Base-by-base conservation (phyloP, 2,888 invertebrate genomes). In the Thereva unica region DNA sequence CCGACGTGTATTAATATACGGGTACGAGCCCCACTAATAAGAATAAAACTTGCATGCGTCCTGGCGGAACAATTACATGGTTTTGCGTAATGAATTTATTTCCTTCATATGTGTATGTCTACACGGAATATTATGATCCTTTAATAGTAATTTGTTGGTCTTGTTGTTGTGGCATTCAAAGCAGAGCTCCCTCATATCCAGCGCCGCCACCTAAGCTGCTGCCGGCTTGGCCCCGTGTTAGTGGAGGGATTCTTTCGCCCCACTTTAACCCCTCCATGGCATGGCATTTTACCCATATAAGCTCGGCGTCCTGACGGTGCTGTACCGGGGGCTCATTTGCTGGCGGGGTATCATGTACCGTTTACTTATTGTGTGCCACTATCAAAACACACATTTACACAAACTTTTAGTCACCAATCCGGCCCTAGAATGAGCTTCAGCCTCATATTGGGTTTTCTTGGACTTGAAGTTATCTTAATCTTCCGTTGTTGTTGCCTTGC, bases 41-140 rank as follows among this genome's bases (percentile, higher is more conserved):
- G 61, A 61, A 61, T 64, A 64, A 54, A 64, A 64, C 72, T 73
- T 69, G 66, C 73, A 70, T 71, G 72, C 63, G 71, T 74, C 77
- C 77, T 76, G 74, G 74, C 74, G 76, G 78, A 77, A 77, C 78
- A 79, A 78, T 78, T 78, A 79, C 76, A 77, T 76, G 77, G 75
- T 77, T 77, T 77, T 76, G 77, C 75, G 76, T 79, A 78, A 78
- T 78, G 77, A 79, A 78, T 78, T 78, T 78, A 78, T 79, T 77
- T 79, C 75, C 76, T 78, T 65, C 47, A 55, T 55, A 55, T 45
- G 55, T 47, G 47, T 64, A 55, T 55, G 55, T 61, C 61, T 64
- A 64, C 64, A 49, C 49, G 47, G 55, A 50, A 55, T 56, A 49
- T 65, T 65, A 65, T 65, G 65, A 65, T 65, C 55, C 65, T 65